phyloP scores from a whole-genome alignment of 2,113 vertebrate species.

The Percina caprodes region DNA sequence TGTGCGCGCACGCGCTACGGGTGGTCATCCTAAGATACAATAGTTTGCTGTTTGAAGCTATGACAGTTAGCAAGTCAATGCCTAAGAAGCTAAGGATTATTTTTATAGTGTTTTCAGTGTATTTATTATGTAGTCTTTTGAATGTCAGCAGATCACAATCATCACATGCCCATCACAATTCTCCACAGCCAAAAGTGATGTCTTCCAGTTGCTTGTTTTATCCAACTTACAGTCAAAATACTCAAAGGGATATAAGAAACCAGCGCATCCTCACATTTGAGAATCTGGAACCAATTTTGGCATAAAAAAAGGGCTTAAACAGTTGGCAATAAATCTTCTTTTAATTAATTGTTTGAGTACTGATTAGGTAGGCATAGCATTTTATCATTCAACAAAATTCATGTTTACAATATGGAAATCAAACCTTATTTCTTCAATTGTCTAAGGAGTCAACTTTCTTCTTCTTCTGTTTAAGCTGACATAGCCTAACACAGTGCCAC shows the following conservation, averaged over 20 bases:
- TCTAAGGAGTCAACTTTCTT: not conserved
- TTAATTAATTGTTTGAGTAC: not conserved
- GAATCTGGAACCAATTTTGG: not conserved
- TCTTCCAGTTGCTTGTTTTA: not conserved
- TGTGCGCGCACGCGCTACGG: too few relatives aligned
- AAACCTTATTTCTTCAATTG: not conserved
- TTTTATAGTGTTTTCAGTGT: not conserved
- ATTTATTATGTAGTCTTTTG: not conserved
- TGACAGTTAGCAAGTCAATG: conserved; percentile 6
- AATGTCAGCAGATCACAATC: not conserved
- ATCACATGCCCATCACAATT: not conserved
- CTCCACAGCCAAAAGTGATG: not conserved
- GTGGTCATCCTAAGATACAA: too few relatives aligned
- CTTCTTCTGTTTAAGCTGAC: not conserved
- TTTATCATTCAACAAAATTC: not conserved
- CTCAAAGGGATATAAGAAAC: not conserved
- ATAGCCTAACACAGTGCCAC: not conserved
- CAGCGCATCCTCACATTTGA: not conserved
- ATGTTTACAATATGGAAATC: not conserved
- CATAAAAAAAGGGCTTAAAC: not conserved
- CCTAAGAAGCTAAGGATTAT: not conserved
- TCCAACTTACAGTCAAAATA: not conserved
- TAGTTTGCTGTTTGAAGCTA: conserved; percentile 2
- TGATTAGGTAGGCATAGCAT: not conserved
- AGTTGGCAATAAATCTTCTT: not conserved